Conservation (phyloP, 1,140 invertebrate genomes). For the Lasioglossum albipes region DNA sequence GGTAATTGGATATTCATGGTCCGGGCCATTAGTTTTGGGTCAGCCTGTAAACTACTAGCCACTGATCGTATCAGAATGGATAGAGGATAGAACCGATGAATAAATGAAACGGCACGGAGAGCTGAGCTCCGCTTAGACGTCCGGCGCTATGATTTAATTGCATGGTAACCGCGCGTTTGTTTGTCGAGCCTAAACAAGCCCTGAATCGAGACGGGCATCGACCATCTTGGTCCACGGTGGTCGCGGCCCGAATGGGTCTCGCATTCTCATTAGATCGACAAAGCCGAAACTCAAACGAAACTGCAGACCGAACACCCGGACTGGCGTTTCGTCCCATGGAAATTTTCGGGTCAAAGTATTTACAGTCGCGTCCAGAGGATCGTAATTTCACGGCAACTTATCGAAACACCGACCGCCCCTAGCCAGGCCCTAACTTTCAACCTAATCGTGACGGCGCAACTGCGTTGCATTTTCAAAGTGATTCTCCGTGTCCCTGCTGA, state of each 20-base stretch:
- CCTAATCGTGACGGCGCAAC: not conserved
- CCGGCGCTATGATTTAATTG: slow-evolving; percentile 49
- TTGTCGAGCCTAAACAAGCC: slow-evolving; percentile 46
- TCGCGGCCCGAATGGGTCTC: slow-evolving; percentile 24
- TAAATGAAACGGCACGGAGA: not conserved
- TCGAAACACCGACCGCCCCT: not conserved
- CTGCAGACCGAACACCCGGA: too few relatives aligned
- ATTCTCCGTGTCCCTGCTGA: not conserved
- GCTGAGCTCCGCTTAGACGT: slow-evolving; percentile 15
- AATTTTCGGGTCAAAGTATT: slow-evolving; percentile 22
- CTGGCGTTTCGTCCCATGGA: not conserved
- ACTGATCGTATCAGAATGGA: not conserved
- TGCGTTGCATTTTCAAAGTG: not conserved
- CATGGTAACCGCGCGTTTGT: slow-evolving; percentile 46
- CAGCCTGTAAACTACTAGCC: not conserved
- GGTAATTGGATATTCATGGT: not conserved
- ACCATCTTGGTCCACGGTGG: slow-evolving; percentile 27
- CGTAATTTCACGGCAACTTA: slow-evolving; percentile 23
- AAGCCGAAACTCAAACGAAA: slow-evolving; percentile 44
- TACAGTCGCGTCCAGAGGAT: not conserved
- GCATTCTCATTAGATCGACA: slow-evolving; percentile 41
- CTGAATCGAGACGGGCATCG: slow-evolving; percentile 26
- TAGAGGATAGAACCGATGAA: slow-evolving; percentile 9
- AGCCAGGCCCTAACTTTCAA: not conserved
- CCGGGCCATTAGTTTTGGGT: not conserved